A percentile compares a stretch with the other conserved stretches of the same genome.
These are phyloP conservation scores for Ypsolopha sequella DNA, from an alignment of 2,888 invertebrate species.

Conservation along the genomic window DNA sequence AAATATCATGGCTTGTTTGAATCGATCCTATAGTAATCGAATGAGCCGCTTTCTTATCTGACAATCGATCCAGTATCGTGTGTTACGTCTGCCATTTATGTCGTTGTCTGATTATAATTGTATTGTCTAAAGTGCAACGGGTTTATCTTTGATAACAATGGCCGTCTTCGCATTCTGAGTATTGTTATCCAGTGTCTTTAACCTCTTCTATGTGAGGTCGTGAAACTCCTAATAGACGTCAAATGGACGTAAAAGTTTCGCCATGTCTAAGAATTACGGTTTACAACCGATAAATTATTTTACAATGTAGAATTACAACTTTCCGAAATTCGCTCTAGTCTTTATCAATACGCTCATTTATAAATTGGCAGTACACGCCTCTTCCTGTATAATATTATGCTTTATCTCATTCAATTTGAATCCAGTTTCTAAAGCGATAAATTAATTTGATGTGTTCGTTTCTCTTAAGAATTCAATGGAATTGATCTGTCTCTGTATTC, in stretches of 20 bases:
- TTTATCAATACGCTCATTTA: conserved; percentile 14
- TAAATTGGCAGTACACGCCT: conserved; percentile 15
- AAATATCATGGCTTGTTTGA: conserved; percentile 37
- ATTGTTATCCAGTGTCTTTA: no score
- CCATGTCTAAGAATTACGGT: background rate
- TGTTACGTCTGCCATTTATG: conserved; percentile 17
- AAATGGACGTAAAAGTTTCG: background rate
- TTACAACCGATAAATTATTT: background rate
- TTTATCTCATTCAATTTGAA: conserved; percentile 21
- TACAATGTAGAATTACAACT: background rate
- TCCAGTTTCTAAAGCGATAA: conserved; percentile 37
- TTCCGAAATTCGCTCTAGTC: conserved; percentile 8
- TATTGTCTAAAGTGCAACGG: conserved; percentile 14
- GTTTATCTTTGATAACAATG: no score
- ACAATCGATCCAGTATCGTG: conserved; percentile 26
- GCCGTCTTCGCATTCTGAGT: no score
- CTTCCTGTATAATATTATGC: conserved; percentile 17
- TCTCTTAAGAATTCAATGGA: no score
- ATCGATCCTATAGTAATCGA: conserved; percentile 30
- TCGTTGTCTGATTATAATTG: conserved; percentile 26
- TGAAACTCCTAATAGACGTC: no score
- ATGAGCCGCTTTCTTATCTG: conserved; percentile 43
- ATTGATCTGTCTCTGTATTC: no score
- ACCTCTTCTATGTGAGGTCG: no score
- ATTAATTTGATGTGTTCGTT: conserved; percentile 19